Evolutionary conservation across 53 echinoderm and acorn worm genomes (phyloP).

Genomic region (Echinometra lucunter): DNA sequence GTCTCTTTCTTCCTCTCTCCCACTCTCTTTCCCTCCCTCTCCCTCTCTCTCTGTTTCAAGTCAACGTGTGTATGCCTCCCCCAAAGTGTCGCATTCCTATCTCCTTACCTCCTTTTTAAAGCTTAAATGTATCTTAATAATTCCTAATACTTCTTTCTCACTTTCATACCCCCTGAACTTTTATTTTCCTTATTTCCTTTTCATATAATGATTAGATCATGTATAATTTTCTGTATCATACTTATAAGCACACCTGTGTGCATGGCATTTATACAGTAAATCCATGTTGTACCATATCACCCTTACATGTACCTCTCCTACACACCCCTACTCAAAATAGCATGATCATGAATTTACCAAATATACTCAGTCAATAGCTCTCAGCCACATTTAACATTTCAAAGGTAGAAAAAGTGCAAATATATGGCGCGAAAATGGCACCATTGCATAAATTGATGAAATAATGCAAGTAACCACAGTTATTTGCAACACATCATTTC

Average conservation of each 20-base stretch:
- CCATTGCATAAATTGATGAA: not conserved
- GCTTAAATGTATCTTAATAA: not conserved
- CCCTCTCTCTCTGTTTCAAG: not conserved
- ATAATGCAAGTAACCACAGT: not conserved
- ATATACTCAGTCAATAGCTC: not conserved
- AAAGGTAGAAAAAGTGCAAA: not conserved
- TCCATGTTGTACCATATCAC: not conserved
- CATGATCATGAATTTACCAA: not conserved
- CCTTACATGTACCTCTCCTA: not conserved
- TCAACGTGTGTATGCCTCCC: not conserved
- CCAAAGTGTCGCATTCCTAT: not conserved
- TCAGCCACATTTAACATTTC: not conserved
- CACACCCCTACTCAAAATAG: not conserved
- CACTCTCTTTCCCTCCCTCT: not conserved
- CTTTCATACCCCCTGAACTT: not conserved
- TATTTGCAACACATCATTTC: slow-evolving; percentile 33
- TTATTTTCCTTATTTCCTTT: not conserved
- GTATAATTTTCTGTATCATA: not conserved
- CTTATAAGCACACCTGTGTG: not conserved
- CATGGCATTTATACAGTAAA: not conserved
- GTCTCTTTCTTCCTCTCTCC: not conserved
- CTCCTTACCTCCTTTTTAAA: not conserved
- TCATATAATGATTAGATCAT: not conserved
- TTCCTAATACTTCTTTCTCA: not conserved
- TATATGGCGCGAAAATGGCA: not conserved